Percentiles rank a stretch among this genome's conserved stretches.
Conservation (phyloP, 2,888 invertebrate genomes). For the Acrobasis consociella region DNA sequence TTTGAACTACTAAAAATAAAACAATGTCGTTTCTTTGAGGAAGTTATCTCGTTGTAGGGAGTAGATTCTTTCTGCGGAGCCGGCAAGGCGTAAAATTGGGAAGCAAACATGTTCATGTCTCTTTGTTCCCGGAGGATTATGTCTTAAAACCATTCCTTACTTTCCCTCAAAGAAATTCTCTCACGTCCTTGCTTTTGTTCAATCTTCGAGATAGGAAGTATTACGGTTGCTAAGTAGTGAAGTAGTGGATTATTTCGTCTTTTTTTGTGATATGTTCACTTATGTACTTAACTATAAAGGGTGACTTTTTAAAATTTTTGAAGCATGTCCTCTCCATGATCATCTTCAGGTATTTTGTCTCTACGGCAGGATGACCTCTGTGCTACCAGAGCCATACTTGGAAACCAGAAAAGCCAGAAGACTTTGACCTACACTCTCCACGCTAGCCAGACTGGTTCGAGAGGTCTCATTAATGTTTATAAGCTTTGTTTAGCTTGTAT, state of each 20-base stretch:
- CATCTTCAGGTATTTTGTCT: too few relatives aligned
- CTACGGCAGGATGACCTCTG: too few relatives aligned
- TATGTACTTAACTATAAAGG: too few relatives aligned
- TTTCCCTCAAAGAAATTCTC: slow-evolving; percentile 40
- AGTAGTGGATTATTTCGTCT: neutral
- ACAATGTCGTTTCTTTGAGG: neutral
- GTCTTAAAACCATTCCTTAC: slow-evolving; percentile 47
- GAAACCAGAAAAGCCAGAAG: too few relatives aligned
- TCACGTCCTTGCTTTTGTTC: slow-evolving; percentile 41
- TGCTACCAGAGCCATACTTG: too few relatives aligned
- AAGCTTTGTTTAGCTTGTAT: too few relatives aligned
- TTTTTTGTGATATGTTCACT: neutral
- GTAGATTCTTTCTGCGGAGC: slow-evolving; percentile 52
- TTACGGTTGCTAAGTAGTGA: neutral
- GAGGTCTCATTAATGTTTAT: too few relatives aligned
- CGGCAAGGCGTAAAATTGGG: slow-evolving; percentile 70
- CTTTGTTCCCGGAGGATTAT: slow-evolving; percentile 54
- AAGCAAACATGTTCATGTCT: slow-evolving; percentile 62
- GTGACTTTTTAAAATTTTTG: too few relatives aligned
- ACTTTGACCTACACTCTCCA: too few relatives aligned
- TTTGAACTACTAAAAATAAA: neutral
- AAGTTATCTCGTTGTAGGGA: slow-evolving; percentile 21
- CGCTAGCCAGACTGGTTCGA: too few relatives aligned
- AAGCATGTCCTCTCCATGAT: too few relatives aligned
- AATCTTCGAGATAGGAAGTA: neutral